Base-by-base conservation (phyloP, 2,113 vertebrate species). In the Oreocharis arfaki region DNA sequence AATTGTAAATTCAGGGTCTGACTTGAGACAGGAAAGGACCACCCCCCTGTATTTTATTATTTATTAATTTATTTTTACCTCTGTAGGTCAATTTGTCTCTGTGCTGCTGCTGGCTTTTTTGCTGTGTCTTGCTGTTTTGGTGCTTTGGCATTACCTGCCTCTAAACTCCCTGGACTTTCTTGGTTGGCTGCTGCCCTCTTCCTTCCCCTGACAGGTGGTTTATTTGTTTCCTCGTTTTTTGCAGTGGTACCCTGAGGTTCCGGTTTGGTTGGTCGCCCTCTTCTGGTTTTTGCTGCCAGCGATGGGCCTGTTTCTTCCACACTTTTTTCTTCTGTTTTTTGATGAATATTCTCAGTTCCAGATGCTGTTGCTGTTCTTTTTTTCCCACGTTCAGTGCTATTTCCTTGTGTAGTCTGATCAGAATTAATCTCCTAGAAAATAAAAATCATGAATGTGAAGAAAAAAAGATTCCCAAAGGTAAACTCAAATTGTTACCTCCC, bases 61-160 rank as follows among this genome's bases (percentile, higher is more conserved):
- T 49, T 56, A 6, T 46, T 47, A 39, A 7, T 77, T 65, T 23
- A 8, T 60, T 39, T 92, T 98, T 98, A 99, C 99, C 99, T 99
- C 97, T 99, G 99, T 76, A 99, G 97, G 97, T 99, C 99, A 28
- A 99, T 99, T 90, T 99, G 99, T 97, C 99, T 98, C 97, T 99
- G 99, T 97, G 98, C 97, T 90, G 98, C 98, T 85, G 98, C 97
- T 93, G 98, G 98, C 94, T 99, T 99, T 95, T 98, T 99, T 97
- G 98, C 98, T 92, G 98, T 94, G 46, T 99, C 98, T 94, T 99
- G 98, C 96, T 99, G 98, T 98, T 99, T 99, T 97, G 99, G 99
- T 98, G 98, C 98, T 98, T 99, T 99, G 98, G 98, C 98, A 87
- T 98, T 99, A 95, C 98, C 97, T 81, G 98, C 98, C 95, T 99